Evolutionary conservation across 2,113 vertebrate species (phyloP).

Genomic region (human): DNA sequence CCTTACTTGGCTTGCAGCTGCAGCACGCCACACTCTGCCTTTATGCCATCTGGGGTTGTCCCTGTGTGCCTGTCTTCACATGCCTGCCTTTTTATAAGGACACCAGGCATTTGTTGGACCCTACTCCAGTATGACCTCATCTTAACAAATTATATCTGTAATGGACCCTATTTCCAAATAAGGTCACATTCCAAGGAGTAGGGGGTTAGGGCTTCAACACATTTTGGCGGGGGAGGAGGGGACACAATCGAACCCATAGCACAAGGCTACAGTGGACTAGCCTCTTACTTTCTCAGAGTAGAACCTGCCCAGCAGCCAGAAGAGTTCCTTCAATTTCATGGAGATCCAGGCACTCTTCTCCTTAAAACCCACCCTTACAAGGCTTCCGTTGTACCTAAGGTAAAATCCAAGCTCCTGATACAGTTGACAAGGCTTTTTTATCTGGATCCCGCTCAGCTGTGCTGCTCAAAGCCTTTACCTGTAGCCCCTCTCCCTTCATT

Average conservation of each 20-base stretch:
- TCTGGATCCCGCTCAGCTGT: background rate
- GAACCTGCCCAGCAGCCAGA: background rate
- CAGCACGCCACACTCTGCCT: background rate
- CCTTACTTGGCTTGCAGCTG: background rate
- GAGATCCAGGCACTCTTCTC: background rate
- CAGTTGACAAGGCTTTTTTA: no score
- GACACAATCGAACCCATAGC: background rate
- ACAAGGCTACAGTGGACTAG: background rate
- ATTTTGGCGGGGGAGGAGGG: background rate
- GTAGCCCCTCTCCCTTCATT: no score
- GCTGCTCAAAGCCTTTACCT: background rate
- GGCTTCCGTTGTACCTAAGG: background rate
- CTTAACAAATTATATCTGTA: background rate
- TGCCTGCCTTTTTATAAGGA: background rate
- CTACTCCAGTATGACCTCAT: background rate
- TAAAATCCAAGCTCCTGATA: background rate
- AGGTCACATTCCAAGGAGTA: background rate
- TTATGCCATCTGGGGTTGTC: fast-evolving
- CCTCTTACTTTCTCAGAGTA: background rate
- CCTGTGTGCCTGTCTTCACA: background rate
- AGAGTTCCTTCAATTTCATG: background rate
- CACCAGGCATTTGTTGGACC: background rate
- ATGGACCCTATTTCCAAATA: background rate
- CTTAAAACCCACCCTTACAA: background rate
- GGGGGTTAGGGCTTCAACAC: background rate